Conservation (phyloP, 92 coral and sea anemone species). For the Umimayanthus kanabou region DNA sequence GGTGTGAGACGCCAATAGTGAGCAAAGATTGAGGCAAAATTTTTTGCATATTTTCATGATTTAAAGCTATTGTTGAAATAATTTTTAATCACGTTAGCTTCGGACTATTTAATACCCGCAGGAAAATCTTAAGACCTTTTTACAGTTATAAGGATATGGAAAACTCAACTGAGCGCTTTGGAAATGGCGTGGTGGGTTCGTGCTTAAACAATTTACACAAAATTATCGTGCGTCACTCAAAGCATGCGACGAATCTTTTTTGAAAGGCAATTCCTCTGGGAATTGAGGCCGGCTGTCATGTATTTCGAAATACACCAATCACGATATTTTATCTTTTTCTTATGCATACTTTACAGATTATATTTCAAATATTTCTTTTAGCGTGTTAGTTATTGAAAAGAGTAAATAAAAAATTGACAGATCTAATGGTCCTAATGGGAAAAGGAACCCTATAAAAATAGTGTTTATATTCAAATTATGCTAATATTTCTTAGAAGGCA, state of each 20-base stretch:
- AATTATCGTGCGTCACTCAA: constrained; percentile 16
- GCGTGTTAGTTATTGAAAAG: not conserved
- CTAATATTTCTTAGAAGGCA: not conserved
- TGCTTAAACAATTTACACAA: not conserved
- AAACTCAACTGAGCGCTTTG: not conserved
- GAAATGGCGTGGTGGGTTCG: constrained; percentile 7
- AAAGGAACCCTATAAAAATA: not conserved
- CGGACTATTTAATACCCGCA: not conserved
- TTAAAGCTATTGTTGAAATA: not conserved
- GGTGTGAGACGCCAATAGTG: not conserved
- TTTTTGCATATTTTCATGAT: not conserved
- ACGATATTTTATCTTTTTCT: not conserved
- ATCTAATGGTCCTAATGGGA: not conserved
- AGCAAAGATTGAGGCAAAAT: not conserved
- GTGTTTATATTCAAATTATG: not conserved
- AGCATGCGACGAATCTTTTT: not conserved
- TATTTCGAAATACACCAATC: not conserved
- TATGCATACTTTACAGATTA: not conserved
- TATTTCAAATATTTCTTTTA: not conserved
- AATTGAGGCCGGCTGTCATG: not conserved
- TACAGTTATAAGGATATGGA: not conserved
- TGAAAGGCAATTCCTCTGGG: not conserved
- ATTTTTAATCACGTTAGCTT: not conserved
- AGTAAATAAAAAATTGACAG: not conserved
- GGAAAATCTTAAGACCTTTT: not conserved